Percentiles rank a stretch among this genome's conserved stretches.
Evolutionary conservation across 2,888 invertebrate species (phyloP).

Genomic region (Cyaniris semiargus): DNA sequence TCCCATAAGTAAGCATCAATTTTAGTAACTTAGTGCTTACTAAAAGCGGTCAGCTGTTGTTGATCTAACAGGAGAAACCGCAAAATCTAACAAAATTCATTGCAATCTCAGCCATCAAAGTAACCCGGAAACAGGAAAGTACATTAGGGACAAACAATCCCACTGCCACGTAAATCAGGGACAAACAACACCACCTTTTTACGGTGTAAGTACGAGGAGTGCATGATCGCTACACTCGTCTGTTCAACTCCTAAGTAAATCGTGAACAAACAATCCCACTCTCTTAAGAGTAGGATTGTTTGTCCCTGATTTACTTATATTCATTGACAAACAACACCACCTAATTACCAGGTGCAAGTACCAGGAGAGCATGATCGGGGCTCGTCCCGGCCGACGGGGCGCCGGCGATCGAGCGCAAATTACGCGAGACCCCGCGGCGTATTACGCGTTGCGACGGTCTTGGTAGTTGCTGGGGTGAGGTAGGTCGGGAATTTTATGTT

Average conservation of each 20-base stretch:
- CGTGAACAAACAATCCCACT: too few relatives aligned
- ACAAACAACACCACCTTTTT: not conserved
- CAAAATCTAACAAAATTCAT: too few relatives aligned
- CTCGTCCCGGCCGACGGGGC: slow-evolving; percentile 17
- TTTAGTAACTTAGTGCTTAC: too few relatives aligned
- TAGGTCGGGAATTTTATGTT: not conserved
- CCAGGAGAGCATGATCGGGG: not conserved
- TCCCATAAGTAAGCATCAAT: too few relatives aligned
- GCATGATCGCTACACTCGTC: not conserved
- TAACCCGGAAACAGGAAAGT: too few relatives aligned
- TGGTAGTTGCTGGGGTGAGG: not conserved
- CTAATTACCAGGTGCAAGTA: not conserved
- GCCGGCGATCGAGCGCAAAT: slow-evolving; percentile 16
- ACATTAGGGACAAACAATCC: too few relatives aligned
- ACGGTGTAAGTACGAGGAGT: not conserved
- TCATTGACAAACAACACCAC: not conserved
- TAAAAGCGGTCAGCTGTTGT: too few relatives aligned
- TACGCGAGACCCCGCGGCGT: slow-evolving; percentile 11
- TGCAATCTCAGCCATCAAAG: too few relatives aligned
- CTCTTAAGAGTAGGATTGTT: too few relatives aligned
- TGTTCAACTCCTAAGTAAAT: too few relatives aligned
- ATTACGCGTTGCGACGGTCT: not conserved
- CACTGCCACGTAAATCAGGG: not conserved
- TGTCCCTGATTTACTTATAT: not conserved
- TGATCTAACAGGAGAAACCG: too few relatives aligned